Evolutionary conservation across 1,140 invertebrate genomes (phyloP).

Genomic region (Littorina saxatilis): DNA sequence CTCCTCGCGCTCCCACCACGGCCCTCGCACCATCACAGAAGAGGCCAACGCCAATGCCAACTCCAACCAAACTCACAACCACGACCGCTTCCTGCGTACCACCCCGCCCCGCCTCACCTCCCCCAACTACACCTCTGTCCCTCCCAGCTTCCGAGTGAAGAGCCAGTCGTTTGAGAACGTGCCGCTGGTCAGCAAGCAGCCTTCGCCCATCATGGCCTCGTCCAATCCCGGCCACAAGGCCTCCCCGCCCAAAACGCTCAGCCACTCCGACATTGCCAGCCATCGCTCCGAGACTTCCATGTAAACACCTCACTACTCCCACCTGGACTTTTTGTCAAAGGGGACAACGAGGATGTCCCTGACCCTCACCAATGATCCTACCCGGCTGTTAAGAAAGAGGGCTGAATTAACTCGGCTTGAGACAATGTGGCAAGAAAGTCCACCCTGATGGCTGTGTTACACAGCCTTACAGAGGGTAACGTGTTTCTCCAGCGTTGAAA

Average conservation of each 20-base stretch:
- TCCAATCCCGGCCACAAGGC: slow-evolving; percentile 63
- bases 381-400: too few relatives aligned
- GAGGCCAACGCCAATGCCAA: slow-evolving; percentile 46
- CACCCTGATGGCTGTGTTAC: too few relatives aligned
- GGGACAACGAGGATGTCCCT: too few relatives aligned
- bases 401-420: too few relatives aligned
- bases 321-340: too few relatives aligned
- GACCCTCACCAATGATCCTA: too few relatives aligned
- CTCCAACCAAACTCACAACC: slow-evolving; percentile 41
- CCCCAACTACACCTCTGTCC: slow-evolving; percentile 36
- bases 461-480: too few relatives aligned
- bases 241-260: slow-evolving; percentile 63
- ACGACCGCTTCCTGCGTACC: slow-evolving; percentile 56
- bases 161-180: slow-evolving; percentile 72
- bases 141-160: slow-evolving; percentile 58
- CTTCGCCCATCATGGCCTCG: slow-evolving; percentile 59
- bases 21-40: slow-evolving; percentile 86
- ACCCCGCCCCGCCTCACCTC: slow-evolving; percentile 50
- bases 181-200: slow-evolving; percentile 67
- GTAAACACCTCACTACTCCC: slow-evolving; percentile 36
- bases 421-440: too few relatives aligned
- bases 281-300: slow-evolving; percentile 66
- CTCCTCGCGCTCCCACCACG: slow-evolving; percentile 88
- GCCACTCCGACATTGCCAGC: slow-evolving; percentile 60
- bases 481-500: too few relatives aligned